Percentiles rank a stretch among this genome's conserved stretches.
phyloP scores from a whole-genome alignment of 2,888 invertebrate species.

The Sipunculus nudus region DNA sequence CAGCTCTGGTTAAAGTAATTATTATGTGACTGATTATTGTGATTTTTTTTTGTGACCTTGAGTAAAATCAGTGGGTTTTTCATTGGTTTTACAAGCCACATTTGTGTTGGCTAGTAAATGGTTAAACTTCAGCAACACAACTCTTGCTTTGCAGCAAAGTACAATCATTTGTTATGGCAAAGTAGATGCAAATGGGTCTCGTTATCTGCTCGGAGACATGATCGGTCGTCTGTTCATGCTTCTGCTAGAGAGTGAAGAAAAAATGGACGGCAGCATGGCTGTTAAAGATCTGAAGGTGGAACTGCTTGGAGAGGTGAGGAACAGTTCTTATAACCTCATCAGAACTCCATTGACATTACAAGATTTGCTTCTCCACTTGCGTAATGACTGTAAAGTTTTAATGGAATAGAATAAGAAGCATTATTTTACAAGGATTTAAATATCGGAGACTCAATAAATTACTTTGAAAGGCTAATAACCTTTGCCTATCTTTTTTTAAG shows the following conservation, averaged over 20 bases:
- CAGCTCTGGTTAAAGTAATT: too few relatives aligned
- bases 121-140: not conserved
- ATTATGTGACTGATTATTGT: too few relatives aligned
- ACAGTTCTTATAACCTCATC: conserved; percentile 1
- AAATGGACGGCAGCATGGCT: conserved; percentile 73
- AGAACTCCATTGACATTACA: not conserved
- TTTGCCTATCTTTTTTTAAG: too few relatives aligned
- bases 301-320: conserved; percentile 75
- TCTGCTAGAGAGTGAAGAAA: conserved; percentile 82
- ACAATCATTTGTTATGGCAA: conserved; percentile 94
- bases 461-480: too few relatives aligned
- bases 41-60: too few relatives aligned
- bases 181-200: conserved; percentile 88
- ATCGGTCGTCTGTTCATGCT: conserved; percentile 95
- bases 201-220: conserved; percentile 91
- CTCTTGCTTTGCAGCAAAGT: conserved; percentile 76
- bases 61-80: too few relatives aligned
- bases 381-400: too few relatives aligned
- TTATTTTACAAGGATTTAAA: too few relatives aligned
- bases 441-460: too few relatives aligned
- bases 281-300: conserved; percentile 95
- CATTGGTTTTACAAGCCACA: too few relatives aligned
- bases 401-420: too few relatives aligned
- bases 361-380: too few relatives aligned
- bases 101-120: not conserved